Conservation (phyloP, 2,888 invertebrate genomes). For the Pseudeuparius sepicola region DNA sequence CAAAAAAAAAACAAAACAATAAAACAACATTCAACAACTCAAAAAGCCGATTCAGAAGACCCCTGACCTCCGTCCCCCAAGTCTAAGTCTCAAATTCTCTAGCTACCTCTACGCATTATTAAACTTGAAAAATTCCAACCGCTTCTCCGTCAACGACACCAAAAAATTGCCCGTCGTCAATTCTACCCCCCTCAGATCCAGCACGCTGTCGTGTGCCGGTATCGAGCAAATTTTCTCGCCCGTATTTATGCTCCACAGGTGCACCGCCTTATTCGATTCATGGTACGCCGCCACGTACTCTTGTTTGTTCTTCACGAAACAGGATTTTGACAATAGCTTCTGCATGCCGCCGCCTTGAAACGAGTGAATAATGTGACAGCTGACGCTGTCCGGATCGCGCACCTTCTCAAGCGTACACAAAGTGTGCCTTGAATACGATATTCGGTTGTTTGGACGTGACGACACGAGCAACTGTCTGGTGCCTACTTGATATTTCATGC, state of each 20-base stretch:
- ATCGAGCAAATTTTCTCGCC: slow-evolving; percentile 44
- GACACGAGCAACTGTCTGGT: slow-evolving; percentile 60
- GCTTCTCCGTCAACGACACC: slow-evolving; percentile 56
- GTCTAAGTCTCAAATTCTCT: no score
- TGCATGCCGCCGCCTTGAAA: slow-evolving; percentile 60
- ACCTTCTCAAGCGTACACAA: slow-evolving; percentile 42
- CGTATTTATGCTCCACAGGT: slow-evolving; percentile 52
- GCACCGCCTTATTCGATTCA: slow-evolving; percentile 56
- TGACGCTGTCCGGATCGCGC: slow-evolving; percentile 40
- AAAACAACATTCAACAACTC: no score
- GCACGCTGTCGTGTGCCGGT: slow-evolving; percentile 53
- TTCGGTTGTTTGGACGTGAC: slow-evolving; percentile 51
- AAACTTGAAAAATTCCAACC: slow-evolving; percentile 54
- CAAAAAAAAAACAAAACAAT: no score
- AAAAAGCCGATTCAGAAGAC: no score
- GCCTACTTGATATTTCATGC: slow-evolving; percentile 56
- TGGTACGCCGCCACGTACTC: slow-evolving; percentile 64
- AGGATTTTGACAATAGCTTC: slow-evolving; percentile 55
- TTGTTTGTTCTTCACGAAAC: slow-evolving; percentile 45
- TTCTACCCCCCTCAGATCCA: slow-evolving; percentile 56
- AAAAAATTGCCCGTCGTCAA: slow-evolving; percentile 45
- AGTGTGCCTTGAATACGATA: slow-evolving; percentile 46
- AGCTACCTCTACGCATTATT: no score
- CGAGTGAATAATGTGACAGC: slow-evolving; percentile 48
- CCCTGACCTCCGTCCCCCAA: no score